Conservation (phyloP, 1,140 invertebrate genomes). For the Phenacoccus solenopsis region DNA sequence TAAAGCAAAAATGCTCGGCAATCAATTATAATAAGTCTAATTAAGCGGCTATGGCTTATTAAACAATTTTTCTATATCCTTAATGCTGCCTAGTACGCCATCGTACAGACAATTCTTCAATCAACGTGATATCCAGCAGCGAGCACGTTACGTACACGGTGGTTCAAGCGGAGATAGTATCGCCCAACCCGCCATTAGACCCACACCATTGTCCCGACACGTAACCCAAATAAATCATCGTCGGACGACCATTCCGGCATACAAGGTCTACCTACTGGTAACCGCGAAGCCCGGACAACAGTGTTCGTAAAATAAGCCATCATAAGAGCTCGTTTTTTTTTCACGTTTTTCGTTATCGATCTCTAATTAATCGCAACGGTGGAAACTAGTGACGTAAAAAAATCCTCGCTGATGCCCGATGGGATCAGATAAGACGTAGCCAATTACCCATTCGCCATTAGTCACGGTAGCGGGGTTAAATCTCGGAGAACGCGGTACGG, state of each 20-base stretch:
- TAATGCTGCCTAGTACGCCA: not conserved
- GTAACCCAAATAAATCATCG: not conserved
- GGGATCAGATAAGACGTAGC: too few relatives aligned
- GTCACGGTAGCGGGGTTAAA: too few relatives aligned
- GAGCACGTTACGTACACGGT: not conserved
- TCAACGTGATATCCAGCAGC: conserved; percentile 1
- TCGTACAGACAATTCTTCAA: not conserved
- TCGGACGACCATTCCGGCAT: not conserved
- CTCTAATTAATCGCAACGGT: not conserved
- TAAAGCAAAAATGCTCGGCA: not conserved
- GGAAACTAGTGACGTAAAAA: too few relatives aligned
- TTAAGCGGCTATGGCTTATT: not conserved
- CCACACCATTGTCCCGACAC: not conserved
- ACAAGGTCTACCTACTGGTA: too few relatives aligned
- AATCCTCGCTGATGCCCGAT: too few relatives aligned
- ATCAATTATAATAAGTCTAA: not conserved
- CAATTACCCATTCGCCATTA: too few relatives aligned
- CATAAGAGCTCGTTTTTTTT: too few relatives aligned
- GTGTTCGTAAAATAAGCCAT: not conserved
- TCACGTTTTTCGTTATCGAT: not conserved
- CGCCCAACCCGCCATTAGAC: not conserved
- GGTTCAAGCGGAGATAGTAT: not conserved
- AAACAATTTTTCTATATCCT: not conserved
- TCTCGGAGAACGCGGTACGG: too few relatives aligned
- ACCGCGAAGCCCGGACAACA: too few relatives aligned